phyloP scores from a whole-genome alignment of 2,797 vertebrate species.

The Microctenopoma steveboyesi region DNA sequence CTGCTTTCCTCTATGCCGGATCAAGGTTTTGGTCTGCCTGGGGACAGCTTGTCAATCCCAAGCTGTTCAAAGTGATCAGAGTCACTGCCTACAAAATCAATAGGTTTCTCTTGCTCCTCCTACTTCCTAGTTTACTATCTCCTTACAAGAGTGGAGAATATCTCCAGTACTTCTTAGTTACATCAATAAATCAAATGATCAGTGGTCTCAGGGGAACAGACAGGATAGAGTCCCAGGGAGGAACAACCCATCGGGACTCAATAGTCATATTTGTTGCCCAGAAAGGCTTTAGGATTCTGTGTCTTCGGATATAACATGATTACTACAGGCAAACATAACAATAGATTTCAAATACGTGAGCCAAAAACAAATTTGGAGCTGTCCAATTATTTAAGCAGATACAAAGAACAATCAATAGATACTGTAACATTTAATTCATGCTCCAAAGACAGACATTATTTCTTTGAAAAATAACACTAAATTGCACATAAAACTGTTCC shows the following conservation, averaged over 20 bases:
- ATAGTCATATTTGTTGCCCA: constrained; percentile 42
- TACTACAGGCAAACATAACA: constrained; percentile 14
- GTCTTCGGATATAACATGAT: constrained; percentile 36
- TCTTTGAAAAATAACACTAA: constrained; percentile 7
- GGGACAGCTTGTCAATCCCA: constrained; percentile 71
- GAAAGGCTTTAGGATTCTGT: constrained; percentile 18
- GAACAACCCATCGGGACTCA: constrained; percentile 1
- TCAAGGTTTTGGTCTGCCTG: constrained; percentile 46
- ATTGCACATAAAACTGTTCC: constrained; percentile 2
- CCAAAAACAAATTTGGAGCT: neutral
- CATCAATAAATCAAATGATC: constrained; percentile 75
- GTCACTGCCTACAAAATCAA: constrained; percentile 72
- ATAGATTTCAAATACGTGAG: neutral
- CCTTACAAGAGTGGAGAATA: constrained; percentile 53
- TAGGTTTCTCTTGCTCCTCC: constrained; percentile 39
- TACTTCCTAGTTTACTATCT: constrained; percentile 30
- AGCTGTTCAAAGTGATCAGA: constrained; percentile 78
- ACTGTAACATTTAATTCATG: constrained; percentile 1
- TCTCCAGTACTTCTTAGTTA: constrained; percentile 56
- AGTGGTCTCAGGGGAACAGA: constrained; percentile 41
- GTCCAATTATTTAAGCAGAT: neutral
- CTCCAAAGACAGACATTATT: neutral
- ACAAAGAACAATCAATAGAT: neutral
- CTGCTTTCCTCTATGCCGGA: constrained; percentile 45
- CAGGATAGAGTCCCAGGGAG: constrained; percentile 50